Conservation (phyloP, 2,888 invertebrate species). For the Latrodectus hesperus region DNA sequence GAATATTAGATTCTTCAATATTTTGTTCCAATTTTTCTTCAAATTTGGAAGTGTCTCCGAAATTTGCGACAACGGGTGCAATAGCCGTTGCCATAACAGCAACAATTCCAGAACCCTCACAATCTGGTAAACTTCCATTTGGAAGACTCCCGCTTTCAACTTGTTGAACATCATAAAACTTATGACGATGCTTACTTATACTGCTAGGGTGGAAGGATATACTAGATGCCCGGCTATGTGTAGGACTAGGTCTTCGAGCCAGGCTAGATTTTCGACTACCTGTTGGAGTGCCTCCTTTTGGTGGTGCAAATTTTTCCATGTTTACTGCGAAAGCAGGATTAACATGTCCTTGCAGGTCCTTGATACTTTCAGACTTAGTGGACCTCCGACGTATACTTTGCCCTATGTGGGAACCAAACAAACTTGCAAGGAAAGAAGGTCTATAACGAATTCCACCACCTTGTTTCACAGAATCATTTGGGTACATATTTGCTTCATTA, state of each 20-base stretch:
- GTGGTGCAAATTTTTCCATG: conserved; percentile 6
- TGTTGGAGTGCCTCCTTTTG: conserved; percentile 15
- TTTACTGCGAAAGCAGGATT: conserved; percentile 43
- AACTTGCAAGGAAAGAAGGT: conserved; percentile 61
- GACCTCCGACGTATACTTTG: conserved; percentile 58
- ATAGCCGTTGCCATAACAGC: conserved; percentile 45
- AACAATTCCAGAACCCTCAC: conserved; percentile 17
- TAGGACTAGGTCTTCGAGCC: conserved; percentile 22
- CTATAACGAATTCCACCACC: conserved; percentile 29
- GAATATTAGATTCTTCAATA: not conserved
- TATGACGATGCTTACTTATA: conserved; percentile 42
- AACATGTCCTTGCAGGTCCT: conserved; percentile 29
- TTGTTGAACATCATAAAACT: conserved; percentile 52
- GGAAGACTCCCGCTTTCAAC: conserved; percentile 20
- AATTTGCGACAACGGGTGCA: conserved; percentile 44
- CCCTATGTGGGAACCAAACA: conserved; percentile 50
- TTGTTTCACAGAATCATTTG: conserved; percentile 56
- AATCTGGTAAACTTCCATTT: conserved; percentile 25
- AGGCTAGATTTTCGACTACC: conserved; percentile 49
- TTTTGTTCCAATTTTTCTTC: conserved; percentile 13
- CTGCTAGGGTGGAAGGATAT: conserved; percentile 55
- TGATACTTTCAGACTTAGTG: conserved; percentile 38
- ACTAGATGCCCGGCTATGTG: conserved; percentile 60
- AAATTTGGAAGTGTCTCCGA: conserved; percentile 2
- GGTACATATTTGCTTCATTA: conserved; percentile 57